A percentile compares a stretch with the other conserved stretches of the same genome.
Evolutionary conservation across 2,888 invertebrate genomes (phyloP).

Genomic region (Eupithecia exiguata): DNA sequence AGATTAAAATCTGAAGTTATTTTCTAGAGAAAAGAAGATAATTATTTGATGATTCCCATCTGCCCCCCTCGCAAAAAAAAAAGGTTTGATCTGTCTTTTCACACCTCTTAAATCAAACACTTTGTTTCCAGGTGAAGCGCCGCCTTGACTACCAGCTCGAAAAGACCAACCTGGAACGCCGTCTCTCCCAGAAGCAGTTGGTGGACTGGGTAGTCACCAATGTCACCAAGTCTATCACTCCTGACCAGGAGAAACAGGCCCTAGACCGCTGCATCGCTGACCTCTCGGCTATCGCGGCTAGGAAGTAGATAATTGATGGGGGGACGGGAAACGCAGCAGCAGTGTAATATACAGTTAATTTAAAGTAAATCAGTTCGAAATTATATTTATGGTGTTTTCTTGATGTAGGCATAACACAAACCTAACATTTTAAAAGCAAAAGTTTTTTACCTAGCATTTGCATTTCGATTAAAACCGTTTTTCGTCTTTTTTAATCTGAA

Average conservation of each 20-base stretch:
- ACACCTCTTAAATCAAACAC: neutral
- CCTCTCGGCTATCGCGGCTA: constrained; percentile 88
- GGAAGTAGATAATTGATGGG: constrained; percentile 52
- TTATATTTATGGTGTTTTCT: neutral
- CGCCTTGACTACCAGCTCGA: constrained; percentile 97
- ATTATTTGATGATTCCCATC: too few species aligned
- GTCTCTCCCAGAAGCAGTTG: constrained; percentile 96
- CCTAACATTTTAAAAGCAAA: too few species aligned
- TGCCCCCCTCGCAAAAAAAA: too few species aligned
- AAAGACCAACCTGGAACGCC: constrained; percentile 90
- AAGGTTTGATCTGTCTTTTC: too few species aligned
- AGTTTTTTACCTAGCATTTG: too few species aligned
- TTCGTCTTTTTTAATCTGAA: too few species aligned
- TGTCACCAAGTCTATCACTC: constrained; percentile 94
- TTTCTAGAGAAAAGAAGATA: neutral
- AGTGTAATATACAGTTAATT: constrained; percentile 46
- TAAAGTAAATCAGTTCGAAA: constrained; percentile 49
- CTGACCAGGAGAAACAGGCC: constrained; percentile 96
- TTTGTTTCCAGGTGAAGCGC: constrained; percentile 88
- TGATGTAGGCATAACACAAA: neutral
- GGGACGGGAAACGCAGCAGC: constrained; percentile 21
- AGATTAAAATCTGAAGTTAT: neutral
- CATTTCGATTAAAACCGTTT: too few species aligned
- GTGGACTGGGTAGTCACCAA: constrained; percentile 95
- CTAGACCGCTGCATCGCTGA: constrained; percentile 94